Percentiles rank a stretch among this genome's conserved stretches.
Conservation (phyloP, 2,113 vertebrate species). For the Boulengeromyrus knoepffleri region DNA sequence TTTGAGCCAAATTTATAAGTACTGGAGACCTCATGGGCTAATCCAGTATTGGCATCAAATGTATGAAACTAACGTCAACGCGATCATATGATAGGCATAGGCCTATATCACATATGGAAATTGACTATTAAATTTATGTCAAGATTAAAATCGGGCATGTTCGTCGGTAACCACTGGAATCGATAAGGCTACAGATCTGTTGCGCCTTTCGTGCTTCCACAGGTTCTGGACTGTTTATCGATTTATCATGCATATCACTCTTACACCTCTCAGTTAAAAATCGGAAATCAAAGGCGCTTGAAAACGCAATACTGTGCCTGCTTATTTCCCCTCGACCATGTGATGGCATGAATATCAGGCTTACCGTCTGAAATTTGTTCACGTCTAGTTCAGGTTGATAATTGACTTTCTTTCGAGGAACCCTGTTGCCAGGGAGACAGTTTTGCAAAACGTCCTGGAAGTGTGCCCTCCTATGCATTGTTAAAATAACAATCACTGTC, state of each 20-base stretch:
- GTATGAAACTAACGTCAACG: neutral
- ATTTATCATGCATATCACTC: neutral
- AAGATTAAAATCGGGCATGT: neutral
- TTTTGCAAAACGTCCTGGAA: neutral
- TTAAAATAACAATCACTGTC: neutral
- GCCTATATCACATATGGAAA: neutral
- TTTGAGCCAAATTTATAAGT: neutral
- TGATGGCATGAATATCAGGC: neutral
- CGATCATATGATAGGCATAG: neutral
- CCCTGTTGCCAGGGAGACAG: neutral
- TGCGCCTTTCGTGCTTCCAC: neutral
- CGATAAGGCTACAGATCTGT: neutral
- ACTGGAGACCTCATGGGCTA: neutral
- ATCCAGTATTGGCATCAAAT: neutral
- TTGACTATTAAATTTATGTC: neutral
- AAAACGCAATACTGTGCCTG: neutral
- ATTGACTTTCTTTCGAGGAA: neutral
- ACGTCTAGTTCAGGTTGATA: neutral
- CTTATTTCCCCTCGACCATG: neutral
- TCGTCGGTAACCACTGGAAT: neutral
- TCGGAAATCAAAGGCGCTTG: neutral
- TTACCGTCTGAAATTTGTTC: neutral
- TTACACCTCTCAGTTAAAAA: neutral
- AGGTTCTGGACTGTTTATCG: neutral
- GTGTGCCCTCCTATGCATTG: neutral